Evolutionary conservation across 2,113 vertebrate genomes (phyloP).

Genomic region (Apodemus sylvaticus): DNA sequence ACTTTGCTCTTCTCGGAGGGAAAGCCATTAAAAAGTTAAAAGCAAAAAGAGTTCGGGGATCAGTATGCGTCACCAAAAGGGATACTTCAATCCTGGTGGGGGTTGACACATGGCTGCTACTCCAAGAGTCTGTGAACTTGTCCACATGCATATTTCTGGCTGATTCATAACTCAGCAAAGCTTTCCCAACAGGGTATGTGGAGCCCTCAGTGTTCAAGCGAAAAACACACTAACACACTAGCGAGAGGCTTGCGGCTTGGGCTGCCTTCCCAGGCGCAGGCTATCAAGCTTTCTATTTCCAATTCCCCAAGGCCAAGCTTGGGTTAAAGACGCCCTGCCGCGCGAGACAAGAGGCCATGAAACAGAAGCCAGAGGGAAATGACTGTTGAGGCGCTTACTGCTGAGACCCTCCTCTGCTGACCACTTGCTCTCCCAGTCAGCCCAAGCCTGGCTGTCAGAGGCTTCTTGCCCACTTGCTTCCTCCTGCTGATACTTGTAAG

Average conservation of each 20-base stretch:
- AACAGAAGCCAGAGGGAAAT: not conserved
- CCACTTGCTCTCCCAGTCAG: not conserved
- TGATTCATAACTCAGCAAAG: not conserved
- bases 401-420: not conserved
- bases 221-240: not conserved
- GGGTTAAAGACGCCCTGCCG: not conserved
- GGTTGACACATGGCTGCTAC: not conserved
- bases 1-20: not conserved
- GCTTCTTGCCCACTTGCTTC: not conserved
- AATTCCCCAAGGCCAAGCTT: not conserved
- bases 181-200: not conserved
- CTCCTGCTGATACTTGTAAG: not conserved
- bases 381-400: not conserved
- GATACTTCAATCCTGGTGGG: not conserved
- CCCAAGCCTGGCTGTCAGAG: not conserved
- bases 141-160: not conserved
- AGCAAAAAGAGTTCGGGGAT: not conserved
- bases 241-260: not conserved
- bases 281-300: not conserved
- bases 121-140: not conserved
- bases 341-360: not conserved
- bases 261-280: not conserved
- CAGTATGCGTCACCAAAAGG: not conserved
- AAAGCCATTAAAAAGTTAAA: constrained; percentile 33
- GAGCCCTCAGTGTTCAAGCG: not conserved